Evolutionary conservation across 1,140 invertebrate genomes (phyloP).

Genomic region (Limonius californicus): DNA sequence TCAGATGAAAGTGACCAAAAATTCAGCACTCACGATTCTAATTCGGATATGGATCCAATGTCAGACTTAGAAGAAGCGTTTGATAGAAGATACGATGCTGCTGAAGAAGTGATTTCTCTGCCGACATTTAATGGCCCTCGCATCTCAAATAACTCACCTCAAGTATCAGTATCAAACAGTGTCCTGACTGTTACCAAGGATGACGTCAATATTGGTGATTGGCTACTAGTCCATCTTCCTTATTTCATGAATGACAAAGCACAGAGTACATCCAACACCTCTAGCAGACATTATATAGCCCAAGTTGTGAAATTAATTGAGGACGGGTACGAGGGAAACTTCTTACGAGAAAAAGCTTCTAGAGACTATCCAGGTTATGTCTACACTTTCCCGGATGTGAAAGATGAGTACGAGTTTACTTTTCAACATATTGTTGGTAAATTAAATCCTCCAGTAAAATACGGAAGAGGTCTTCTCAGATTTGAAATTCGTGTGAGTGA

Average conservation of each 20-base stretch:
- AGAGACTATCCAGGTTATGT: background rate
- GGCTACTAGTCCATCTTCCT: background rate
- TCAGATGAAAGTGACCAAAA: background rate
- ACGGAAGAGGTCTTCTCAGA: background rate
- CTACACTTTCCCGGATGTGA: background rate
- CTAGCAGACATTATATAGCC: background rate
- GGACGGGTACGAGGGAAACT: background rate
- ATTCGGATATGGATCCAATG: background rate
- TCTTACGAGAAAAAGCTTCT: background rate
- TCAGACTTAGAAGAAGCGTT: background rate
- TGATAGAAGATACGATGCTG: background rate
- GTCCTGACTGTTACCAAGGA: background rate
- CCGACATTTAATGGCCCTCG: background rate
- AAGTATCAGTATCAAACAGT: background rate
- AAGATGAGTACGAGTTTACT: background rate
- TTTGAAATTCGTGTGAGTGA: background rate
- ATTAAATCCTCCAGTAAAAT: background rate
- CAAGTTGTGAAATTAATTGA: background rate
- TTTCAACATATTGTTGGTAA: background rate
- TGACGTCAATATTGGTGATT: conserved; percentile 2
- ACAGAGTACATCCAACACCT: background rate
- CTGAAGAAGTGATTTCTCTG: background rate
- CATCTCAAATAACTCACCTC: background rate
- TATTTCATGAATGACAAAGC: background rate
- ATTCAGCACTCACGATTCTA: background rate